A percentile compares a stretch with the other conserved stretches of the same genome.
phyloP scores from a whole-genome alignment of 2,113 vertebrate genomes.

The Semicossyphus pulcher region DNA sequence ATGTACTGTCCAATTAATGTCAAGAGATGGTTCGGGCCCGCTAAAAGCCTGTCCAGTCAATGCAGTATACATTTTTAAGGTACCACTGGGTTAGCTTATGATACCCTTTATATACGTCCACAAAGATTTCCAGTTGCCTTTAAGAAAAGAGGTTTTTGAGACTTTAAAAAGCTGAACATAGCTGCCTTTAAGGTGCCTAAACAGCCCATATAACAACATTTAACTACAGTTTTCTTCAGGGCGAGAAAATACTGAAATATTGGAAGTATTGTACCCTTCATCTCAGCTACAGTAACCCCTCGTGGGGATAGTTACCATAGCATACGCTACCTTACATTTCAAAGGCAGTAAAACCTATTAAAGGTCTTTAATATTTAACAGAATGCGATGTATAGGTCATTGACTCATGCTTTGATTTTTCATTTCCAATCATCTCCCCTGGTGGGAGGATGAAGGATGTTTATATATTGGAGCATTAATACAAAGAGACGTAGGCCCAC shows the following conservation, averaged over 20 bases:
- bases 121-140: neutral
- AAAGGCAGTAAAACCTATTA: neutral
- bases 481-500: neutral
- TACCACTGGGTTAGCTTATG: neutral
- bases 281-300: neutral
- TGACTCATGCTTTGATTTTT: neutral
- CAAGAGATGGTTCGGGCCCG: too few species aligned
- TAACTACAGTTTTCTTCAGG: too few species aligned
- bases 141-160: neutral
- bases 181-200: neutral
- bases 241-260: neutral
- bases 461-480: neutral
- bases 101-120: too few species aligned
- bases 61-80: neutral
- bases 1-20: too few species aligned
- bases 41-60: neutral
- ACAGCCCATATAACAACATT: too few species aligned
- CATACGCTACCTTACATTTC: neutral
- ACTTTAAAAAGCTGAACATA: neutral
- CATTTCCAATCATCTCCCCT: fast-evolving
- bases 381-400: too few species aligned
- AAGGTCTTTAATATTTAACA: too few species aligned
- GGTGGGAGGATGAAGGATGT: neutral
- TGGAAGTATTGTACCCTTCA: neutral
- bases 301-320: too few species aligned